Percentiles rank a stretch among this genome's conserved stretches.
Evolutionary conservation across 2,113 vertebrate species (phyloP).

Genomic region (Electrona antarctica): DNA sequence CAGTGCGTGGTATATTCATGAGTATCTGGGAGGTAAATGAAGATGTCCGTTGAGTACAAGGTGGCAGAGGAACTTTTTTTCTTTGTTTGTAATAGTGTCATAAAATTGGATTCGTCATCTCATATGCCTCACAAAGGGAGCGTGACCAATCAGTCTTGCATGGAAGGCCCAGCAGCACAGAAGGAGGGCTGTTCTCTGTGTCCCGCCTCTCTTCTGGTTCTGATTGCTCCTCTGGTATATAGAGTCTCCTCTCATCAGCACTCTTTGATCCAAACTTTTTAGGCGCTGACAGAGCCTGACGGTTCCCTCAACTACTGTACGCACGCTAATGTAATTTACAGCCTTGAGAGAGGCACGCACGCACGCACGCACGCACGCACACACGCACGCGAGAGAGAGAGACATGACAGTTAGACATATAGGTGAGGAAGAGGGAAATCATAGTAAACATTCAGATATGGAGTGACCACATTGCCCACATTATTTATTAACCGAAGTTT

Average conservation of each 20-base stretch:
- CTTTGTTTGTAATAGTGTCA: conserved; percentile 49
- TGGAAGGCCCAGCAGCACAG: conserved; percentile 45
- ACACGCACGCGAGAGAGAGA: too few relatives aligned
- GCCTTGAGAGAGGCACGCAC: conserved; percentile 26
- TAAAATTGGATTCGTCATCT: conserved; percentile 60
- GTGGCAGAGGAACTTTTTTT: conserved; percentile 30
- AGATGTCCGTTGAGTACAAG: conserved; percentile 58
- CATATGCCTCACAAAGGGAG: conserved; percentile 41
- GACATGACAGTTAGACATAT: background rate
- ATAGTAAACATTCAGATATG: too few relatives aligned
- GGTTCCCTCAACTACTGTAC: conserved; percentile 54
- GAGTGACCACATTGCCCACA: too few relatives aligned
- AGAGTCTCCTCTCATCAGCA: background rate
- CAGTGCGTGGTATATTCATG: conserved; percentile 50
- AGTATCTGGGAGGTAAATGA: conserved; percentile 60
- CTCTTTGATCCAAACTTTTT: conserved; percentile 7
- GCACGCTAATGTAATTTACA: conserved; percentile 69
- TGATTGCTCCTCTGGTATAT: conserved; percentile 42
- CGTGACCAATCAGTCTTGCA: conserved; percentile 51
- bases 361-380: too few relatives aligned
- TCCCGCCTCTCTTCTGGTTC: conserved; percentile 32
- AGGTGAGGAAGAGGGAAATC: background rate
- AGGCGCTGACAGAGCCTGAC: conserved; percentile 51
- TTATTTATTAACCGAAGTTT: too few relatives aligned
- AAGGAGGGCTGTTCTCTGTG: conserved; percentile 57